Conservation (phyloP, 2,797 vertebrate species). For the Malacoraja senta region DNA sequence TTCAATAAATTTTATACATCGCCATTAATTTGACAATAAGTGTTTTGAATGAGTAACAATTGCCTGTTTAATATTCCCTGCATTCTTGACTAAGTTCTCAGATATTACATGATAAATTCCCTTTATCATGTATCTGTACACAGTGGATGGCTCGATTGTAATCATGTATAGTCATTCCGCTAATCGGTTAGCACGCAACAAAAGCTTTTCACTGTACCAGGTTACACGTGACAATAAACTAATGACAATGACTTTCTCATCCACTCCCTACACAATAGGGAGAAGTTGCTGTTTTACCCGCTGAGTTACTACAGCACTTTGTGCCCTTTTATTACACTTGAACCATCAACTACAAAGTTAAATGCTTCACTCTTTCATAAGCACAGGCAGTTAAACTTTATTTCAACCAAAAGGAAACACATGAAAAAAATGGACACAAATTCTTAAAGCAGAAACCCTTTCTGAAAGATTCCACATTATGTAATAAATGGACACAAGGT, state of each 20-base stretch:
- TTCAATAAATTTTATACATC: background rate
- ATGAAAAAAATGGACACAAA: background rate
- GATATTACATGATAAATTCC: too few species aligned
- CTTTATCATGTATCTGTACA: too few species aligned
- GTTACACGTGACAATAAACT: too few species aligned
- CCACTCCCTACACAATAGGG: too few species aligned
- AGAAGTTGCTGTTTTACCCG: too few species aligned
- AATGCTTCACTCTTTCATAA: background rate
- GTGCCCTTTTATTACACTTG: too few species aligned
- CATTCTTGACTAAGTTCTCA: background rate
- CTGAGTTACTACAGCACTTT: too few species aligned
- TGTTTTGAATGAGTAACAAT: background rate
- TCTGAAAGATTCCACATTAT: background rate
- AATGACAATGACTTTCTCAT: too few species aligned
- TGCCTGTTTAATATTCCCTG: background rate
- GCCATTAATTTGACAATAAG: background rate
- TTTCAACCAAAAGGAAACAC: background rate
- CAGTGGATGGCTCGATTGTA: too few species aligned
- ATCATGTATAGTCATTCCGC: too few species aligned
- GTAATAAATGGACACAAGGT: background rate
- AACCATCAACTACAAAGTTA: background rate
- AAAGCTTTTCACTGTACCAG: too few species aligned
- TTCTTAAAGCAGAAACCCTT: background rate
- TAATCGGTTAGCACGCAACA: too few species aligned
- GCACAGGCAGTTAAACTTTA: background rate